Evolutionary conservation across 2,113 vertebrate genomes (phyloP), one percentile per base, ranked within the genome.

Genomic region (Physeter macrocephalus): DNA sequence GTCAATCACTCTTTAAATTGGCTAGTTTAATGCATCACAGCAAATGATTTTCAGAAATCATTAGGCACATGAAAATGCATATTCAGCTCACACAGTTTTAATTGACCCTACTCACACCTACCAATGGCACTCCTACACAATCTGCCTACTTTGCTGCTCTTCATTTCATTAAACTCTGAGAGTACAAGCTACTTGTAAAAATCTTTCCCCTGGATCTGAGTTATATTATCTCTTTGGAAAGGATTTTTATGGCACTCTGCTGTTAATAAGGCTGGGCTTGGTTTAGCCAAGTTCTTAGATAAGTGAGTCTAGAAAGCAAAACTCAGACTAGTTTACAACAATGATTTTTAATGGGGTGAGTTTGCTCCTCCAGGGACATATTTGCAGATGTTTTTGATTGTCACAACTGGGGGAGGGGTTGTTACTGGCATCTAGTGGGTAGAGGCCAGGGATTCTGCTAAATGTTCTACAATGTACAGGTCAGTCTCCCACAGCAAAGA

Each of bases 41-140:
- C 39, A 96, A 97, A 94, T 93, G 69, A 92, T 97, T 97, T 96
- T 96, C 62, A 92, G 67, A 96, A 94, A 92, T 95, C 86, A 96
- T 96, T 93, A 96, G 52, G 11, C 43, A 92, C 20, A 39, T 71
- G 43, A 96, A 95, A 97, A 93, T 97, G 92, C 78, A 96, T 96
- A 95, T 90, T 92, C 89, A 95, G 74, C 69, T 95, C 64, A 81
- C 46, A 85, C 4, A 41, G 25, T 87, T 90, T 86, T 96, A 96
- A 90, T 66, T 93, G 93, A 87, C 57, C 59, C 23, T 23, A n/a
- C 6, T 82, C 41, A 69, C 31, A 74, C 52, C 85, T 52, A 94
- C 46, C 31, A 72, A 39, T 64, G 83, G 8, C 25, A 74, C 6
- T 74, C 34, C 25, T 39, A 31, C 49, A 91, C 34, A 54, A 52